Evolutionary conservation across 2,113 vertebrate genomes (phyloP).

Genomic region (Antidorcas marsupialis): DNA sequence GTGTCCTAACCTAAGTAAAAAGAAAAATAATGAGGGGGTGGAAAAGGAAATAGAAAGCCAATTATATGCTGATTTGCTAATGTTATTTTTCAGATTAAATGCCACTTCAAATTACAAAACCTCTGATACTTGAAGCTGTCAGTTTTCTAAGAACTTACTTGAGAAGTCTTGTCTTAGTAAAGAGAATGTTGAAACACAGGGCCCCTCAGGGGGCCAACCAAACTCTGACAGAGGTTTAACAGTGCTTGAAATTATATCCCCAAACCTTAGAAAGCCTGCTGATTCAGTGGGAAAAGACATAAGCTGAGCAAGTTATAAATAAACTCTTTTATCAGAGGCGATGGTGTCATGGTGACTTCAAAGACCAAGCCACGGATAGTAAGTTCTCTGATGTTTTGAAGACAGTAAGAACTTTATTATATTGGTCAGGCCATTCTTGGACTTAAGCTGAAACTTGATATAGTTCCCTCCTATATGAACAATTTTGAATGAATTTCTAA

Average conservation of each 20-base stretch:
- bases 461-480: constrained; percentile 56
- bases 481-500: constrained; percentile 68
- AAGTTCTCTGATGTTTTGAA: constrained; percentile 83
- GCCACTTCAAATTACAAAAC: constrained; percentile 83
- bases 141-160: constrained; percentile 81
- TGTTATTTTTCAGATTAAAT: constrained; percentile 86
- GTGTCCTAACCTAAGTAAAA: constrained; percentile 58
- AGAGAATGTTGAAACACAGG: constrained; percentile 82
- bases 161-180: constrained; percentile 83
- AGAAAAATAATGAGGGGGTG: neutral
- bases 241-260: constrained; percentile 89
- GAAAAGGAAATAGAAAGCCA: constrained; percentile 75
- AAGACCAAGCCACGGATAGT: constrained; percentile 80
- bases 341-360: constrained; percentile 86
- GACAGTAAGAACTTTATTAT: constrained; percentile 83
- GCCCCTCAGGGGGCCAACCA: constrained; percentile 84
- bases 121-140: constrained; percentile 78
- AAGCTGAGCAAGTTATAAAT: constrained; percentile 87
- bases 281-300: constrained; percentile 87
- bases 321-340: constrained; percentile 87
- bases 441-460: constrained; percentile 75
- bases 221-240: constrained; percentile 88
- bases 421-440: constrained; percentile 60
- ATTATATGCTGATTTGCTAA: constrained; percentile 84
- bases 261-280: constrained; percentile 85